These are phyloP conservation scores for Orchesella cincta DNA, from an alignment of 1,140 invertebrate species.

Conservation along the genomic window DNA sequence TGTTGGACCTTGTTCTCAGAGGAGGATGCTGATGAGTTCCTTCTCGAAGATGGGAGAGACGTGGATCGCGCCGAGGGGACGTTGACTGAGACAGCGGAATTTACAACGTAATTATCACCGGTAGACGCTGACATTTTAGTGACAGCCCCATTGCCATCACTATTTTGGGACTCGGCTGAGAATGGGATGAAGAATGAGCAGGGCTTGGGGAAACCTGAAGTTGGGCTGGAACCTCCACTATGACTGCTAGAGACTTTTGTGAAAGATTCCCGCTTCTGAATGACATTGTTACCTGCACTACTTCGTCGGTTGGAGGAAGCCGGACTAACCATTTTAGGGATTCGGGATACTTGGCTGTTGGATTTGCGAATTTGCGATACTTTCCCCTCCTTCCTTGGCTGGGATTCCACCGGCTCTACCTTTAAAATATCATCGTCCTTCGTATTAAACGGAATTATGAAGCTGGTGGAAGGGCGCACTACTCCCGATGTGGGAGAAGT, in stretches of 20 bases:
- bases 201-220: conserved; percentile 36
- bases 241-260: background rate
- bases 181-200: conserved; percentile 47
- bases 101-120: conserved; percentile 1
- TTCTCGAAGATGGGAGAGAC: background rate
- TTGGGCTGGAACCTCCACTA: background rate
- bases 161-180: background rate
- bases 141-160: background rate
- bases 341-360: conserved; percentile 25
- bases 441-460: conserved; percentile 5
- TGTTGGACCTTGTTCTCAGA: background rate
- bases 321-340: conserved; percentile 7
- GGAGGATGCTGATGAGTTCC: conserved; percentile 6
- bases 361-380: background rate
- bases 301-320: background rate
- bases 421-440: background rate
- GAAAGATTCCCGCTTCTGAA: background rate
- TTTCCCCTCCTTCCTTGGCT: background rate
- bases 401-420: background rate
- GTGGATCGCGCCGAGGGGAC: background rate
- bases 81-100: background rate
- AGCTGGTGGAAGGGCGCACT: background rate
- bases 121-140: background rate
- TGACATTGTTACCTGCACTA: background rate
- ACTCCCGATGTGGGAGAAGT: background rate